phyloP scores from a whole-genome alignment of 2,888 invertebrate genomes.

The Andricus curvator region DNA sequence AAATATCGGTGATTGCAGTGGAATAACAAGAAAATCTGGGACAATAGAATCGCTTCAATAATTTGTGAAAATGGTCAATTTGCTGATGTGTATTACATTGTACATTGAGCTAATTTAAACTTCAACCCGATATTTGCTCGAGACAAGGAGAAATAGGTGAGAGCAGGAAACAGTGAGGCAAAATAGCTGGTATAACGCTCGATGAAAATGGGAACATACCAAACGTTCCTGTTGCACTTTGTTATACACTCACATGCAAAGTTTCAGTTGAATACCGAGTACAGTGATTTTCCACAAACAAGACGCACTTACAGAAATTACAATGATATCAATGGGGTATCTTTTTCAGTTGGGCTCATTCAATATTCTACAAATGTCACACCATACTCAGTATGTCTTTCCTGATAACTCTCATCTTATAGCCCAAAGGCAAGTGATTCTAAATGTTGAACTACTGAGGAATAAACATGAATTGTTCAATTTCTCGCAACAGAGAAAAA shows the following conservation, averaged over 20 bases:
- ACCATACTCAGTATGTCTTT: no score
- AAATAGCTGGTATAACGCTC: slow-evolving; percentile 34
- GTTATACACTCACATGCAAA: not conserved
- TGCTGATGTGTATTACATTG: not conserved
- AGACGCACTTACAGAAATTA: slow-evolving; percentile 17
- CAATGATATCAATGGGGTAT: slow-evolving; percentile 7
- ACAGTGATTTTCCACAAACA: slow-evolving; percentile 23
- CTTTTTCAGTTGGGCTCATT: not conserved
- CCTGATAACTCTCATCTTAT: no score
- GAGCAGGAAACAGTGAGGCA: slow-evolving; percentile 27
- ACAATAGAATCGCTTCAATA: slow-evolving; percentile 44
- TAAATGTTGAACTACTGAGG: no score
- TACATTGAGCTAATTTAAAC: not conserved
- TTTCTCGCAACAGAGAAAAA: no score
- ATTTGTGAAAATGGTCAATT: slow-evolving; percentile 44
- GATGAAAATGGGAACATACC: slow-evolving; percentile 30
- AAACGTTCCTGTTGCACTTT: slow-evolving; percentile 5
- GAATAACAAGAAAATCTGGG: not conserved
- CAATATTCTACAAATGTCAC: not conserved
- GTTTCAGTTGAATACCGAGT: not conserved
- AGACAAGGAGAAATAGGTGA: not conserved
- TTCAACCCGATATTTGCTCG: not conserved
- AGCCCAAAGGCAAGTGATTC: no score
- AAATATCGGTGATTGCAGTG: not conserved
- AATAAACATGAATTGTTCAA: no score